Evolutionary conservation across 1,140 invertebrate genomes (phyloP), one percentile per base, ranked within the genome.

Genomic region (Papilio aristodemus): DNA sequence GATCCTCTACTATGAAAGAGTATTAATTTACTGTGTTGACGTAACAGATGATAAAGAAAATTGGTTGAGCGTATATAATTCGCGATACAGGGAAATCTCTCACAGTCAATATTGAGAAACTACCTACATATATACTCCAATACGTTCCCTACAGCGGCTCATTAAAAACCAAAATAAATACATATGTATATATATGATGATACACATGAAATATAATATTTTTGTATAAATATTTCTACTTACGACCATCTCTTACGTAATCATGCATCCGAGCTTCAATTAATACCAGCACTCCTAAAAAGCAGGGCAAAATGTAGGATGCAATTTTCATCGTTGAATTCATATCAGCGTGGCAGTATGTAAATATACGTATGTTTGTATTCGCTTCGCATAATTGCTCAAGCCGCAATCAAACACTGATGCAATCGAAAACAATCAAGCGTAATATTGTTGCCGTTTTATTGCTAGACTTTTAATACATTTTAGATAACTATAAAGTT

Each of bases 201-300:
- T n/a, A n/a, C n/a, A n/a, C n/a, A n/a, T n/a, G n/a, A n/a, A n/a
- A n/a, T n/a, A n/a, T n/a, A n/a, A n/a, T n/a, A n/a, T n/a, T n/a
- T n/a, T n/a, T n/a, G n/a, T n/a, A n/a, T n/a, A n/a, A n/a, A n/a
- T n/a, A 46, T 13, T 50, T 57, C 17, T 57, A 89, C 87, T 87
- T 69, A 90, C 87, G 86, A 62, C 87, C 87, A 74, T 85, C 80
- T 75, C 85, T 90, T 7, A 88, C 81, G 72, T 90, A 88, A 70
- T 90, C 82, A 64, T 88, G 79, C 22, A 71, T 17, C 8, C 59
- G 59, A 10, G 32, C 63, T 17, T 67, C n/a, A 60, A 22, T 46
- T 17, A 72, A 71, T n/a, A 50, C n/a, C 25, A 66, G 22, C 63
- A 46, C 17, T 9, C 41, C 63, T 46, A 66, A 8, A 22, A 50